These are phyloP conservation scores for Zapus hudsonius DNA, from an alignment of 2,113 vertebrate genomes.

Conservation along the genomic window DNA sequence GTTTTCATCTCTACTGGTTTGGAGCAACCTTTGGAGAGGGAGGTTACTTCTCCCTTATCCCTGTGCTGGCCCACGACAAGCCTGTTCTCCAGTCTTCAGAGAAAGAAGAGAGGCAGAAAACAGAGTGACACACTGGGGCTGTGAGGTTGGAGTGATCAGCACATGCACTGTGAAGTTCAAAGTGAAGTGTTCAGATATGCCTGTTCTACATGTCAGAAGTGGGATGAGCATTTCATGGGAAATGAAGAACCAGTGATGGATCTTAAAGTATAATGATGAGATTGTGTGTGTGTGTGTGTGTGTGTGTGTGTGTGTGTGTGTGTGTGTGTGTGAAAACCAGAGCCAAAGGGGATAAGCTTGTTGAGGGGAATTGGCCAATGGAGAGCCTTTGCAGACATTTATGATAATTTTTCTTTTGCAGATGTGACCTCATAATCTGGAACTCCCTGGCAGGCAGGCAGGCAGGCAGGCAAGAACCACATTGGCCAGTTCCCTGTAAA, in stretches of 20 bases:
- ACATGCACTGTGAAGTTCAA: background rate
- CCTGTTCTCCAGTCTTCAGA: background rate
- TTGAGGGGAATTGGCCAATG: background rate
- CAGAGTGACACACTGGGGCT: background rate
- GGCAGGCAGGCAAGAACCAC: background rate
- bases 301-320: too few relatives aligned
- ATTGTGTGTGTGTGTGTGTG: background rate
- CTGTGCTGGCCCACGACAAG: background rate
- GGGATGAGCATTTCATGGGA: background rate
- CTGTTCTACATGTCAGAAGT: background rate
- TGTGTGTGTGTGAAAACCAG: background rate
- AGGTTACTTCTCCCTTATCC: background rate
- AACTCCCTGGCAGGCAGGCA: conserved; percentile 31
- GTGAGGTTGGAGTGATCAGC: background rate
- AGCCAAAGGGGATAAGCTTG: background rate
- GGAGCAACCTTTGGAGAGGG: background rate
- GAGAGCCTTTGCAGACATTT: conserved; percentile 35
- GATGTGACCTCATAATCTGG: conserved; percentile 57
- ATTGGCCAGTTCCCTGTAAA: background rate
- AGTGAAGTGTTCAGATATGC: background rate
- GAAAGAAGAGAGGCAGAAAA: background rate
- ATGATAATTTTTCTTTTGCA: conserved; percentile 75
- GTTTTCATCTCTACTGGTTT: background rate
- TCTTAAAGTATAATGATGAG: conserved; percentile 2
- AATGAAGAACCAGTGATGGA: background rate